Percentiles rank a stretch among this genome's conserved stretches.
These are phyloP conservation scores for Gadus chalcogrammus DNA, from an alignment of 2,113 vertebrate genomes.

Conservation along the genomic window DNA sequence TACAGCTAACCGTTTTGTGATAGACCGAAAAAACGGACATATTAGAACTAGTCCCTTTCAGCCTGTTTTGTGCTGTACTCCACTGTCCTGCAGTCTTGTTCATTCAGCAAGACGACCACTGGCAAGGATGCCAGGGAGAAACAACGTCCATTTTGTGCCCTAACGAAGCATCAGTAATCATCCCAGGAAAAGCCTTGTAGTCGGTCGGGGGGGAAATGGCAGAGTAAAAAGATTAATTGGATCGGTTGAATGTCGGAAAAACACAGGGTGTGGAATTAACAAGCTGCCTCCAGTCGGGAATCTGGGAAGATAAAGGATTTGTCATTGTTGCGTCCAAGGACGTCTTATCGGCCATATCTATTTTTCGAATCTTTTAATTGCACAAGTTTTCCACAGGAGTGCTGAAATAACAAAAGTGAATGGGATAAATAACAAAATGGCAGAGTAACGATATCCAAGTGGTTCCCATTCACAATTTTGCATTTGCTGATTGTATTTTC, in stretches of 20 bases:
- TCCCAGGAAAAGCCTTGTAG: slow-evolving; percentile 12
- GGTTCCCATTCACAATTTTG: slow-evolving; percentile 28
- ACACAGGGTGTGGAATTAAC: slow-evolving; percentile 57
- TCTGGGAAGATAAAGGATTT: slow-evolving; percentile 61
- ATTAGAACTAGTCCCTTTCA: too few species aligned
- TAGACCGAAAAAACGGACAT: too few species aligned
- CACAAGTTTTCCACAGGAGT: slow-evolving; percentile 45
- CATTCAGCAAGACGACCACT: slow-evolving; percentile 12
- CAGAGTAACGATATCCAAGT: slow-evolving; percentile 14
- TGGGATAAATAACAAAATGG: slow-evolving; percentile 26
- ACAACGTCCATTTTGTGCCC: slow-evolving; percentile 52
- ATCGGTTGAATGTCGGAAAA: slow-evolving; percentile 21
- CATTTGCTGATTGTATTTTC: too few species aligned
- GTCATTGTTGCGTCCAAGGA: slow-evolving; percentile 68
- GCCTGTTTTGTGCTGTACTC: too few species aligned
- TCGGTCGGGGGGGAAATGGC: slow-evolving; percentile 3
- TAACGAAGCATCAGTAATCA: slow-evolving; percentile 55
- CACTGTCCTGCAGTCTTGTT: neutral
- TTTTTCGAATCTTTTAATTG: slow-evolving; percentile 66
- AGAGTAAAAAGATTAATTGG: slow-evolving; percentile 43
- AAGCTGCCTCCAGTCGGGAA: slow-evolving; percentile 58
- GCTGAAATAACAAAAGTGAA: slow-evolving; percentile 63
- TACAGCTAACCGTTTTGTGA: too few species aligned
- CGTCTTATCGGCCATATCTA: slow-evolving; percentile 63
- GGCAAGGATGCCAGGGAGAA: slow-evolving; percentile 25